These are phyloP conservation scores for Burhinus oedicnemus DNA, from an alignment of 2,113 vertebrate genomes.

Conservation along the genomic window DNA sequence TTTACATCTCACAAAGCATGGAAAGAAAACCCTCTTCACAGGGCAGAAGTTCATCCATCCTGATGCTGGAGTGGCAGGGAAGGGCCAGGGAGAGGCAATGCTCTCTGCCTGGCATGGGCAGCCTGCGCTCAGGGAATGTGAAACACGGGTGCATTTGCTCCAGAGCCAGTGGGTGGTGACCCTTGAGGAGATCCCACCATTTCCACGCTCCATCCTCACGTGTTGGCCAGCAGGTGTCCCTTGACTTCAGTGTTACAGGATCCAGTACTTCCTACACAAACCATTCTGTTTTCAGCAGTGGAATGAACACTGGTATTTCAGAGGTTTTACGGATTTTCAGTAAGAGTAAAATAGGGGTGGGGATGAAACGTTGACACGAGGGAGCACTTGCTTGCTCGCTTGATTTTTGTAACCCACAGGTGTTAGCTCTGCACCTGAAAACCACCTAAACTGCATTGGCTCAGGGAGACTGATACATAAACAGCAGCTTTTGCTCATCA, in stretches of 20 bases:
- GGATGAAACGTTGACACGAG: neutral
- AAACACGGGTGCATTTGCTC: fast-evolving
- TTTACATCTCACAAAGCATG: fast-evolving
- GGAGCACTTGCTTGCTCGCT: neutral
- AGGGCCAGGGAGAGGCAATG: neutral
- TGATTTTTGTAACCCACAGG: neutral
- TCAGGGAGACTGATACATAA: neutral
- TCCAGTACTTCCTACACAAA: neutral
- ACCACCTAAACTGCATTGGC: neutral
- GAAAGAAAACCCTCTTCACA: neutral
- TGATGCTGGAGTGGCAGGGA: neutral
- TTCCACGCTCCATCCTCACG: neutral
- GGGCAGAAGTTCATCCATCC: neutral
- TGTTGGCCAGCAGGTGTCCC: neutral
- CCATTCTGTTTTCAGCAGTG: neutral
- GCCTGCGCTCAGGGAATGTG: fast-evolving
- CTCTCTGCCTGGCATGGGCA: neutral
- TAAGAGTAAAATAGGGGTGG: neutral
- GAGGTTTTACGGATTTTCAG: neutral
- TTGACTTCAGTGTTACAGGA: neutral
- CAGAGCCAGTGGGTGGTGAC: neutral
- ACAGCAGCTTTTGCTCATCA: neutral
- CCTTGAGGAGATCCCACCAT: fast-evolving
- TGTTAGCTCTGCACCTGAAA: neutral
- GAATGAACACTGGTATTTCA: neutral